Conservation (phyloP, 1,140 invertebrate genomes). For the Chymomyza costata region DNA sequence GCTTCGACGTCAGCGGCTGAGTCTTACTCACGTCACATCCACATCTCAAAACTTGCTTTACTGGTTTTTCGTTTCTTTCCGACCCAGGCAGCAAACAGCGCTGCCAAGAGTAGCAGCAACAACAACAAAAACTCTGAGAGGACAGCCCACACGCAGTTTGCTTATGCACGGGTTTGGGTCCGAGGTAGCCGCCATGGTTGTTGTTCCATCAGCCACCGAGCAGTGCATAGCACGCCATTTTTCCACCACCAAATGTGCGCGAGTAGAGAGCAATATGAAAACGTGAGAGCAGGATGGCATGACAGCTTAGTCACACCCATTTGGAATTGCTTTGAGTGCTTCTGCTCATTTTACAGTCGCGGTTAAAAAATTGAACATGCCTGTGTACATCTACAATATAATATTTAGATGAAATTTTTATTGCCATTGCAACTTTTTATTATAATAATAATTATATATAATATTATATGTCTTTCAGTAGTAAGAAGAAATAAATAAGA, state of each 20-base stretch:
- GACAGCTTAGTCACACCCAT: conserved; percentile 46
- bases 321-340: conserved; percentile 2
- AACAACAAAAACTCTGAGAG: conserved; percentile 31
- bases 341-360: conserved; percentile 18
- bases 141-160: conserved; percentile 55
- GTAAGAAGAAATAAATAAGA: too few species aligned
- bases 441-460: too few species aligned
- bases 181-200: conserved; percentile 45
- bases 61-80: conserved; percentile 39
- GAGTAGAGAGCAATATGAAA: conserved; percentile 7
- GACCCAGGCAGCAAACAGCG: too few species aligned
- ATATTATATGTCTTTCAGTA: too few species aligned
- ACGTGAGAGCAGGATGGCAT: conserved; percentile 26
- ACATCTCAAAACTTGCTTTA: conserved; percentile 50
- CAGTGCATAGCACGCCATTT: conserved; percentile 49
- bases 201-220: too few species aligned
- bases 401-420: too few species aligned
- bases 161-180: conserved; percentile 1
- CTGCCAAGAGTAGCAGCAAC: conserved; percentile 12
- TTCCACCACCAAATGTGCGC: conserved; percentile 45
- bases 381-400: too few species aligned
- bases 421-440: too few species aligned
- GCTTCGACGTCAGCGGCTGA: conserved; percentile 31
- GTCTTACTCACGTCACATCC: too few species aligned
- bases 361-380: conserved; percentile 20